A percentile compares a stretch with the other conserved stretches of the same genome.
phyloP scores from a whole-genome alignment of 2,888 invertebrate species.

The Eubasilissa splendida region DNA sequence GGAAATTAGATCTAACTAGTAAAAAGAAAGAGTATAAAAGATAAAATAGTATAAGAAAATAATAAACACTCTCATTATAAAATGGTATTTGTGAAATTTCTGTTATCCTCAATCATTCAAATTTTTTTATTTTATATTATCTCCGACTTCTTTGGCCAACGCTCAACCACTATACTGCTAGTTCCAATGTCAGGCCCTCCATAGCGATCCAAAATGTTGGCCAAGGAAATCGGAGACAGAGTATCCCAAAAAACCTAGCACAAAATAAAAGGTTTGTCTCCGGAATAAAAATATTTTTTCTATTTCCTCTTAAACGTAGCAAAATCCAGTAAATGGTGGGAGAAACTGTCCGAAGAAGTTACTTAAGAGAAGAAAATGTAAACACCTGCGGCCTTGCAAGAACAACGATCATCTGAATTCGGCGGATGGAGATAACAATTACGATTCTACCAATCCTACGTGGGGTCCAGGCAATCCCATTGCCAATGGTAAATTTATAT shows the following conservation, averaged over 20 bases:
- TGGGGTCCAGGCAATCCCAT: slow-evolving; percentile 58
- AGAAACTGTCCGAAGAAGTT: slow-evolving; percentile 71
- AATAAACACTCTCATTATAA: no score
- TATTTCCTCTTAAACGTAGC: slow-evolving; percentile 59
- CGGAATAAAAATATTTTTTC: not conserved
- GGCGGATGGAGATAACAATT: slow-evolving; percentile 48
- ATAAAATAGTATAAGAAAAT: no score
- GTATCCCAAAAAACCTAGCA: not conserved
- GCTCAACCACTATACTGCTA: no score
- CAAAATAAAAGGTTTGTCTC: not conserved
- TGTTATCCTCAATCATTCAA: no score
- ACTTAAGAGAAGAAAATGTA: slow-evolving; percentile 64
- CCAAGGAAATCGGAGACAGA: no score
- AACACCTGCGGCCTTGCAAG: slow-evolving; percentile 60
- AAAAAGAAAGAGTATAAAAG: no score
- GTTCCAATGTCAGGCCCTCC: no score
- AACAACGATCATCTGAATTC: slow-evolving; percentile 19
- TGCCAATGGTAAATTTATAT: slow-evolving; percentile 44
- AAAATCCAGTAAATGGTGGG: slow-evolving; percentile 69
- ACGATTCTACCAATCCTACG: slow-evolving; percentile 55
- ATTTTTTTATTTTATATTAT: no score
- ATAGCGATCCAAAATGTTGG: no score
- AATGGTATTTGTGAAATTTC: no score
- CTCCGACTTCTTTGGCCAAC: no score
- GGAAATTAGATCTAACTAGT: no score